Conservation (phyloP, 2,888 invertebrate genomes). For the Drosophila barbarae region DNA sequence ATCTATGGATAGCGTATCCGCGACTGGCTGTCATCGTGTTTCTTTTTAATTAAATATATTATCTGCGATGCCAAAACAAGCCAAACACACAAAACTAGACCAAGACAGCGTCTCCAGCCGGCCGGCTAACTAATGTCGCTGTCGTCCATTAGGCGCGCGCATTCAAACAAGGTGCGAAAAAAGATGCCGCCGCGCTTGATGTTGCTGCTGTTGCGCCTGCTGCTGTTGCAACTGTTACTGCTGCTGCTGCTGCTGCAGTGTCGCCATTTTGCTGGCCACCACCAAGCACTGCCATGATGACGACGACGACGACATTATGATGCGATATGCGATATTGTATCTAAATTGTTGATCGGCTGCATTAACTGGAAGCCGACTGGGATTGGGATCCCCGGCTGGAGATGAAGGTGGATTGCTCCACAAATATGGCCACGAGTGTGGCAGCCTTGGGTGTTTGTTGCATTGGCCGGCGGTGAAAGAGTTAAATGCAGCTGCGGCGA, state of each 20-base stretch:
- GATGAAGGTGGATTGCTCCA: constrained; percentile 55
- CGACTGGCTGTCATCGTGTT: constrained; percentile 33
- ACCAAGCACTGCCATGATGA: constrained; percentile 14
- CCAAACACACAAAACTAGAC: constrained; percentile 37
- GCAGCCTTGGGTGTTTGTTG: constrained; percentile 60
- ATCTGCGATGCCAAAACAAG: constrained; percentile 42
- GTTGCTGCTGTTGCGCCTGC: constrained; percentile 38
- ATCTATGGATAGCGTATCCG: constrained; percentile 22
- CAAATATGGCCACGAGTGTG: constrained; percentile 62
- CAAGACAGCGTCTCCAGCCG: constrained; percentile 36
- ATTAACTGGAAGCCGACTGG: constrained; percentile 45
- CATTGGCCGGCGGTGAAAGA: constrained; percentile 56
- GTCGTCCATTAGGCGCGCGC: constrained; percentile 73
- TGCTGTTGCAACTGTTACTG: constrained; percentile 16
- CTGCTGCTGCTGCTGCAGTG: constrained; percentile 8
- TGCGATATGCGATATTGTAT: constrained; percentile 76
- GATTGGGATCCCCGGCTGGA: constrained; percentile 14
- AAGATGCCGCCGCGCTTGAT: constrained; percentile 71
- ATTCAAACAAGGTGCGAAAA: constrained; percentile 75
- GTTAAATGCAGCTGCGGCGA: constrained; percentile 55
- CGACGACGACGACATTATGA: constrained; percentile 66
- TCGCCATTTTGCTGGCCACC: constrained; percentile 35
- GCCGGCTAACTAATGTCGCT: constrained; percentile 70
- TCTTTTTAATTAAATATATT: constrained; percentile 50
- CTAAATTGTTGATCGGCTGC: constrained; percentile 75